Evolutionary conservation across 2,113 vertebrate genomes (phyloP), one percentile per base, ranked within the genome.

Genomic region (Leucopsar rothschildi): DNA sequence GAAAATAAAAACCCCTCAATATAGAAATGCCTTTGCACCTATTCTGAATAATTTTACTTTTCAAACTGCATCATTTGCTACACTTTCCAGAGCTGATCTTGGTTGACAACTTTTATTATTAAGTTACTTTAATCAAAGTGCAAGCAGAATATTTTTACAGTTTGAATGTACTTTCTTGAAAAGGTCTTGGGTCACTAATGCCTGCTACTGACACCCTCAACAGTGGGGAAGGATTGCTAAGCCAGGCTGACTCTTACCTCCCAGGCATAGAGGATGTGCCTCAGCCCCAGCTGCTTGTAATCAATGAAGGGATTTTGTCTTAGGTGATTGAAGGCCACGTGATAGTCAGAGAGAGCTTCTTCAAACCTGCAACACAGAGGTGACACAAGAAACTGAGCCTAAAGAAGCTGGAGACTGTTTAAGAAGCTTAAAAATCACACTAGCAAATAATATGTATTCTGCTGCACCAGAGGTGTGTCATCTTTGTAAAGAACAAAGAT

Each of bases 221-320:
- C 1, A 39, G 42, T 23, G 11, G 22, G 49, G 66, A 45, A 70
- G 33, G 29, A 21, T 39, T 76, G 27, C 70, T 53, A 63, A 50
- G 25, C 6, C 55, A 65, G n/a, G 35, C 6, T 39, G 37, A 17
- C 6, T 15, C 97, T 95, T 73, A 99, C 99, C 99, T 99, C 99
- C 99, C 99, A 99, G 56, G 98, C 98, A 49, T 97, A 97, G 53
- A 99, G 98, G 80, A 98, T 98, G 96, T 98, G 98, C 50, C 97
- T 94, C 39, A 99, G 98, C 39, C 99, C 99, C 91, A 99, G 98
- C 97, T 99, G 99, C 40, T 94, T 98, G 97, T 99, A 99, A 95
- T 99, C 99, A 0, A 99, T 99, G 81, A 98, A 95, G 6, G 86
- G 18, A 31, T 99, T 99, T 35, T 96, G 96, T 90, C 99, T 98